Evolutionary conservation across 2,797 vertebrate genomes (phyloP).

Genomic region (Lepidocolaptes lacrymiger): DNA sequence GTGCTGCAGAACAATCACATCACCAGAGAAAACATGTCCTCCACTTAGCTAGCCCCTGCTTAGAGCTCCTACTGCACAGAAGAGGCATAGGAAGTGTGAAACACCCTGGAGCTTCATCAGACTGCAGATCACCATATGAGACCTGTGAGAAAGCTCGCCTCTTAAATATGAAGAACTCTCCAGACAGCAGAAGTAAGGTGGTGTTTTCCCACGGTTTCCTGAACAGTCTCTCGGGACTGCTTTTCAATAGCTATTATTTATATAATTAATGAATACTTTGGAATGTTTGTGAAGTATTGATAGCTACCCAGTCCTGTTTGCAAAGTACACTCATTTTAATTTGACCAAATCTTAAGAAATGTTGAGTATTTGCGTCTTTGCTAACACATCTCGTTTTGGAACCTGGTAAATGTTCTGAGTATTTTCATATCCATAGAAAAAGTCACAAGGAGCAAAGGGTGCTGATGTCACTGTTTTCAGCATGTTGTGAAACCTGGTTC

Average conservation of each 20-base stretch:
- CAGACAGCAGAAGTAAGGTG: background rate
- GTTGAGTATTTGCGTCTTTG: background rate
- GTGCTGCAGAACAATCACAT: background rate
- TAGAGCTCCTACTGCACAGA: background rate
- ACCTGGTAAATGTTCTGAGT: background rate
- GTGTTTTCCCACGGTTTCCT: slow-evolving; percentile 31
- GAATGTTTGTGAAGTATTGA: slow-evolving; percentile 33
- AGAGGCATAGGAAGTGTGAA: background rate
- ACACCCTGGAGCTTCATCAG: background rate
- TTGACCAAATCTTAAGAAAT: slow-evolving; percentile 17
- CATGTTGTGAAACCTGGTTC: background rate
- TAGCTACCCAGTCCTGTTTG: slow-evolving; percentile 11
- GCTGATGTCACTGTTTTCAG: background rate
- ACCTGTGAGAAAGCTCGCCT: background rate
- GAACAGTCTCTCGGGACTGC: background rate
- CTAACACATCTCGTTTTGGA: background rate
- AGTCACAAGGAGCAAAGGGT: background rate
- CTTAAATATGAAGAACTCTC: background rate
- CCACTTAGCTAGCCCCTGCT: background rate
- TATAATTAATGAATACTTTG: background rate
- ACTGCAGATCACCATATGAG: background rate
- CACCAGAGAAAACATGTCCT: background rate
- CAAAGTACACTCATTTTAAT: slow-evolving; percentile 19
- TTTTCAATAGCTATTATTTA: slow-evolving; percentile 4
- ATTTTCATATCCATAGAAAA: background rate